These are phyloP conservation scores for Galeopsomyia nigrocyanea DNA, from an alignment of 2,888 invertebrate genomes.

Conservation along the genomic window DNA sequence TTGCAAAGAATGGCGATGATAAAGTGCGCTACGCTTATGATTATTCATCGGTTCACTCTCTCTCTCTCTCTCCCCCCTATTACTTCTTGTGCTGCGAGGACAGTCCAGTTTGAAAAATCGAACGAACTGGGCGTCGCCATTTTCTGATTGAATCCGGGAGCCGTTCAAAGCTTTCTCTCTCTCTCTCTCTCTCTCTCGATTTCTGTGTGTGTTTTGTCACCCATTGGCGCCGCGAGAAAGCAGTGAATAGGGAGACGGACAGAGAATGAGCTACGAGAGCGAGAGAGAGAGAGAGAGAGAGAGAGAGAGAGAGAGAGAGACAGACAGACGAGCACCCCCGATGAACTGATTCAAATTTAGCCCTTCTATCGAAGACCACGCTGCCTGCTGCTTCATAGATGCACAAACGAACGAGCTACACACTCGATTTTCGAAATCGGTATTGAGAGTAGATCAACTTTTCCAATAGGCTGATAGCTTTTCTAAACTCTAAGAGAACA, in stretches of 20 bases:
- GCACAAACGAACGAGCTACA: too few relatives aligned
- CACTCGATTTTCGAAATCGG: too few relatives aligned
- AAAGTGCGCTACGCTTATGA: slow-evolving; percentile 58
- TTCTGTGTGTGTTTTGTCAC: slow-evolving; percentile 60
- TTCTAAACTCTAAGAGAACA: too few relatives aligned
- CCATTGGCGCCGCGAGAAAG: slow-evolving; percentile 58
- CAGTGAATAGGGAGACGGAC: not conserved
- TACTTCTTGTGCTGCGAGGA: slow-evolving; percentile 17
- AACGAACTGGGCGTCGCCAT: slow-evolving; percentile 62
- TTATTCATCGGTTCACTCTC: slow-evolving; percentile 60
- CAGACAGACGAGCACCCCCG: not conserved
- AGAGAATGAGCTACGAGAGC: not conserved
- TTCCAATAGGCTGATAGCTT: too few relatives aligned
- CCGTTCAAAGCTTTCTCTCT: slow-evolving; percentile 61
- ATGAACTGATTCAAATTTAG: slow-evolving; percentile 35
- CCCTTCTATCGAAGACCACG: slow-evolving; percentile 5
- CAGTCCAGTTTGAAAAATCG: slow-evolving; percentile 54
- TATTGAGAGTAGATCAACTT: too few relatives aligned
- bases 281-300: slow-evolving; percentile 5
- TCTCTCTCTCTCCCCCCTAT: slow-evolving; percentile 11
- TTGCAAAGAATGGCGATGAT: slow-evolving; percentile 49
- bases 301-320: not conserved
- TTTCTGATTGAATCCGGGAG: slow-evolving; percentile 66
- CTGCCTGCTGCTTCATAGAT: slow-evolving; percentile 11
- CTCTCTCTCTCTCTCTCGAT: slow-evolving; percentile 42